Base-by-base conservation (phyloP, 1,140 invertebrate genomes). In the Spodoptera litura region DNA sequence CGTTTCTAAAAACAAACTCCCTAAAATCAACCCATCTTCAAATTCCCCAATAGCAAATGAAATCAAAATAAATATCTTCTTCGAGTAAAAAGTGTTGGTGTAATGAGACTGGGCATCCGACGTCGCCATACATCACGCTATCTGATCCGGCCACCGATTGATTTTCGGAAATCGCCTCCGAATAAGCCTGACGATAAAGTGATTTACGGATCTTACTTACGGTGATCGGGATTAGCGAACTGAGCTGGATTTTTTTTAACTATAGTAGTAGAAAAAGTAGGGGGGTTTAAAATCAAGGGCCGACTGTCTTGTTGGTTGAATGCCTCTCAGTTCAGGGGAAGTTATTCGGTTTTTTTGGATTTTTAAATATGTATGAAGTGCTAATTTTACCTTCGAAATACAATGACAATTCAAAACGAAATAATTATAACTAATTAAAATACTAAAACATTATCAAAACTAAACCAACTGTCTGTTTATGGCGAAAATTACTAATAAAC, bases 121-220 rank as follows among this genome's bases (percentile, higher is more conserved):
- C 58, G 38, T 52, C 38, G 74, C 82, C 73, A 85, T 88, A 86
- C 80, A 88, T 88, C 87, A 88, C 83, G 61, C 52, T 88, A 88
- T 87, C 85, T 78, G 86, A 89, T 89, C 76, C 77, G 70, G 75
- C 75, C 78, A 79, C 61, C 86, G 88, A 88, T 87, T 87, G 88
- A 89, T 89, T 89, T 88, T 89, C 88, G 88, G 88, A 89, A 89
- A 88, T 89, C 87, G 84, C 80, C 83, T 73, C 83, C 82, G 83
- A 88, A 87, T 85, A 81, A 83, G 82, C 82, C 82, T 70, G 62
- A 52, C 81, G 87, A 87, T 89, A 85, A 83, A 81, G 85, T 85
- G 79, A 84, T 83, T 83, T 89, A 89, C 85, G 76, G 78, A 68
- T 75, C 64, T 25, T 31, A 83, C 75, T 84, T 58, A 89, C 84